Evolutionary conservation across 2,888 invertebrate genomes (phyloP).

Genomic region (Ormyrus thymus): DNA sequence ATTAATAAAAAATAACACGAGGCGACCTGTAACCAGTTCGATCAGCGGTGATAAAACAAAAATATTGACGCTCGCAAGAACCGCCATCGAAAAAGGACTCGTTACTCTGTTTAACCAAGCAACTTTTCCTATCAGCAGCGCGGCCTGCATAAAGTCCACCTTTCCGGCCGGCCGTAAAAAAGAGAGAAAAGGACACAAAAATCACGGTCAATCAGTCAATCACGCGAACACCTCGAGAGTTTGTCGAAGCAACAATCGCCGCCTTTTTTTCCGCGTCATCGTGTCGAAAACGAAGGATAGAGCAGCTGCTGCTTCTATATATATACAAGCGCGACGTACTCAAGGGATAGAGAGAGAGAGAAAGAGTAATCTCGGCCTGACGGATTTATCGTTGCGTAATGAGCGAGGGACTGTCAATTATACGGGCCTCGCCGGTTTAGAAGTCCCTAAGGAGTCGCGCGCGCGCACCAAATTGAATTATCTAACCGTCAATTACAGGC

Average conservation of each 20-base stretch:
- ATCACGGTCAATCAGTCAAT: constrained; percentile 37
- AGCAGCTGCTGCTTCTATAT: neutral
- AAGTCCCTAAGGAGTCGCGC: neutral
- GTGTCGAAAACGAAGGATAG: constrained; percentile 17
- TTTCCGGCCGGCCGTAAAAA: neutral
- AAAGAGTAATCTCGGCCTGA: neutral
- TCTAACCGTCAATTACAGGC: constrained; percentile 20
- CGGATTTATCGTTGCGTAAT: no score
- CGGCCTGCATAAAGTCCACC: neutral
- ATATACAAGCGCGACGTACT: neutral
- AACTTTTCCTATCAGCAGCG: no score
- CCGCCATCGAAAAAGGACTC: no score
- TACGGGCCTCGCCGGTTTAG: neutral
- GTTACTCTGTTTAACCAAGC: no score
- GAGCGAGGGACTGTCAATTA: neutral
- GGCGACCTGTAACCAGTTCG: neutral
- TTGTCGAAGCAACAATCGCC: constrained; percentile 34
- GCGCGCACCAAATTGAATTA: constrained; percentile 22
- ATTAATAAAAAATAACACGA: constrained; percentile 1
- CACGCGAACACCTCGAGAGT: constrained; percentile 9
- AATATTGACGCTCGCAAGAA: constrained; percentile 35
- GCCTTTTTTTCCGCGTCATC: constrained; percentile 8
- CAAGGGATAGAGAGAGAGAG: neutral
- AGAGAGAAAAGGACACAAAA: neutral
- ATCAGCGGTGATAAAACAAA: neutral